These are phyloP conservation scores for Meliscaeva auricollis DNA, from an alignment of 2,888 invertebrate genomes.

Conservation along the genomic window DNA sequence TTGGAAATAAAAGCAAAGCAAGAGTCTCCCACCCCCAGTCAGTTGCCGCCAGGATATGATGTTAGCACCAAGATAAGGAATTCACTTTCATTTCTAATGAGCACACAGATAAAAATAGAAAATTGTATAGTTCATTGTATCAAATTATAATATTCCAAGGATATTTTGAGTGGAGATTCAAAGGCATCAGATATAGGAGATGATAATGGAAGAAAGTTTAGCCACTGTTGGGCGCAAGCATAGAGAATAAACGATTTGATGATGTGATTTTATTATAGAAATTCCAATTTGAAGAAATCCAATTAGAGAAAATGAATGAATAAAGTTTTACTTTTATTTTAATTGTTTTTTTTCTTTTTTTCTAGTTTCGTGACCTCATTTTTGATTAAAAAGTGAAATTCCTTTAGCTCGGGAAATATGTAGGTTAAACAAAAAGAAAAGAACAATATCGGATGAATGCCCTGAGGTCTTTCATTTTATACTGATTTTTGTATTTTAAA, in stretches of 20 bases:
- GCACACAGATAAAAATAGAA: conserved; percentile 55
- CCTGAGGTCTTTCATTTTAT: too few species aligned
- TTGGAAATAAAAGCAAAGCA: background rate
- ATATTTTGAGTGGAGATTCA: background rate
- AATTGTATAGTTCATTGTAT: conserved; percentile 45
- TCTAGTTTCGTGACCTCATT: background rate
- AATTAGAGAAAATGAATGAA: conserved; percentile 4
- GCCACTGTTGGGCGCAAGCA: background rate
- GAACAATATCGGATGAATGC: too few species aligned
- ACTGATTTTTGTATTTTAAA: too few species aligned
- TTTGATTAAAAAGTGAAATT: background rate
- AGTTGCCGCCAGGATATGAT: conserved; percentile 8
- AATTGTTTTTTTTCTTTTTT: too few species aligned
- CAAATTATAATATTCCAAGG: conserved; percentile 37
- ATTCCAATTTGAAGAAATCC: conserved; percentile 12
- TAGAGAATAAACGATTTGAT: background rate
- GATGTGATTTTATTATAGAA: conserved; percentile 25
- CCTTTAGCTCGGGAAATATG: too few species aligned
- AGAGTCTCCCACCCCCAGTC: too few species aligned
- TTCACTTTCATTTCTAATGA: conserved; percentile 69
- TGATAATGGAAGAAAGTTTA: background rate
- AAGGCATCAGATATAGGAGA: background rate
- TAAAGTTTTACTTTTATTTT: conserved; percentile 18
- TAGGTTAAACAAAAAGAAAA: too few species aligned
- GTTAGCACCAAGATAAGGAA: conserved; percentile 66